phyloP scores from a whole-genome alignment of 2,797 vertebrate species.

The Clangula hyemalis region DNA sequence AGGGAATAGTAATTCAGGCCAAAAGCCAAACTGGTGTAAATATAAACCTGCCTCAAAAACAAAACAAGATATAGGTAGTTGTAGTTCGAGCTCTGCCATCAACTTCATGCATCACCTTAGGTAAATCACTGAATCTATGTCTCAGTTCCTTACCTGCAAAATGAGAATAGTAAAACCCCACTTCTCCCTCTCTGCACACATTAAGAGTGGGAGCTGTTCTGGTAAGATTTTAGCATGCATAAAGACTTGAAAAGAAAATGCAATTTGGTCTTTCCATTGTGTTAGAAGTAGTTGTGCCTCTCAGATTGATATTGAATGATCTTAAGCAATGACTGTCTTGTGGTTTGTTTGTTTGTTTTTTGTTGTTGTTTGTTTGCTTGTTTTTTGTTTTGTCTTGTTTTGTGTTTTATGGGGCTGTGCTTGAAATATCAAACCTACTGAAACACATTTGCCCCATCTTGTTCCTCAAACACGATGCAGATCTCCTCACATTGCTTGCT shows the following conservation, averaged over 20 bases:
- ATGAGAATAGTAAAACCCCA: neutral
- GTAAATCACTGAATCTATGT: neutral
- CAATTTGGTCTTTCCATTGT: neutral
- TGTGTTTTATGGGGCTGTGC: neutral
- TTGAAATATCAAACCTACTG: neutral
- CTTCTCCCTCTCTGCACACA: neutral
- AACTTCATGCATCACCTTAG: neutral
- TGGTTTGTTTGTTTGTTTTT: no score
- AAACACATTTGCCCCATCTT: neutral
- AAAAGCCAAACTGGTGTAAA: slow-evolving; percentile 15
- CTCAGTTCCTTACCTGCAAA: neutral
- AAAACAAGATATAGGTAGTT: neutral
- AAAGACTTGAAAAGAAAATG: slow-evolving; percentile 20
- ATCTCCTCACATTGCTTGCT: neutral
- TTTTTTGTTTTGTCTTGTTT: neutral
- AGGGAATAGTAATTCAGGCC: neutral
- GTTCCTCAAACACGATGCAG: neutral
- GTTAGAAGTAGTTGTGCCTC: neutral
- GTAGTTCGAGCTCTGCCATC: neutral
- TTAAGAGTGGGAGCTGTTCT: neutral
- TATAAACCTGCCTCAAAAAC: neutral
- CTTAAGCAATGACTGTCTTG: neutral
- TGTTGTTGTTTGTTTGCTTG: neutral
- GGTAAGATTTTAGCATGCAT: neutral
- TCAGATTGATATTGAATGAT: neutral